Percentiles rank a stretch among this genome's conserved stretches.
These are phyloP conservation scores for Strigamia transsilvanica DNA, from an alignment of 2,888 invertebrate genomes.

Conservation along the genomic window DNA sequence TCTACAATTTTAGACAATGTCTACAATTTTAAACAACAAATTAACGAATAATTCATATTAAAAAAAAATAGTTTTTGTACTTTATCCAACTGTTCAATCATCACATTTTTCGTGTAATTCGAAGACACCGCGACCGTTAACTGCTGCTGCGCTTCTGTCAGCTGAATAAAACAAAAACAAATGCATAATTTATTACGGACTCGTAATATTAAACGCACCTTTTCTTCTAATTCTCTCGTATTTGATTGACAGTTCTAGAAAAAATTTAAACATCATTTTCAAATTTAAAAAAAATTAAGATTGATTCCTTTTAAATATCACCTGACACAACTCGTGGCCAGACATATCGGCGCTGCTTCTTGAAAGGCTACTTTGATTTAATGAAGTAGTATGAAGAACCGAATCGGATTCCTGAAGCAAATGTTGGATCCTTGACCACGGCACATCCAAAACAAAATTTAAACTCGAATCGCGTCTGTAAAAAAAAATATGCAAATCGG, in stretches of 20 bases:
- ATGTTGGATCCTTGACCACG: conserved; percentile 17
- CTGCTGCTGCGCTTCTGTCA: conserved; percentile 20
- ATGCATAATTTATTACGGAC: not conserved
- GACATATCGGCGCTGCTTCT: not conserved
- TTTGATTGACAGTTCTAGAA: not conserved
- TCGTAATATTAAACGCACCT: not conserved
- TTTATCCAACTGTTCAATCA: conserved; percentile 50
- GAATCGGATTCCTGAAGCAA: conserved; percentile 21
- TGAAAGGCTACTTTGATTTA: not conserved
- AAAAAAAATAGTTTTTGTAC: not conserved
- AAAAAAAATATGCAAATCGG: not conserved
- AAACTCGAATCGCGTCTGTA: not conserved
- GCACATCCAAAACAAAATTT: conserved; percentile 13
- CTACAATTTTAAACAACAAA: not conserved
- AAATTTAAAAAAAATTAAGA: not conserved
- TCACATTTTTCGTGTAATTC: conserved; percentile 48
- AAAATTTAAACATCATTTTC: not conserved
- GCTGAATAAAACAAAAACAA: not conserved
- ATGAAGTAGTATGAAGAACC: not conserved
- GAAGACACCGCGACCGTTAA: conserved; percentile 34
- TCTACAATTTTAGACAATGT: conserved; percentile 21
- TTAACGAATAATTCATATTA: not conserved
- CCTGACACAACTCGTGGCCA: not conserved
- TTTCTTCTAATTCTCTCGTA: not conserved
- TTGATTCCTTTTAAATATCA: not conserved